phyloP scores from a whole-genome alignment of 1,140 invertebrate genomes.

The Drosophila parabipectinata region DNA sequence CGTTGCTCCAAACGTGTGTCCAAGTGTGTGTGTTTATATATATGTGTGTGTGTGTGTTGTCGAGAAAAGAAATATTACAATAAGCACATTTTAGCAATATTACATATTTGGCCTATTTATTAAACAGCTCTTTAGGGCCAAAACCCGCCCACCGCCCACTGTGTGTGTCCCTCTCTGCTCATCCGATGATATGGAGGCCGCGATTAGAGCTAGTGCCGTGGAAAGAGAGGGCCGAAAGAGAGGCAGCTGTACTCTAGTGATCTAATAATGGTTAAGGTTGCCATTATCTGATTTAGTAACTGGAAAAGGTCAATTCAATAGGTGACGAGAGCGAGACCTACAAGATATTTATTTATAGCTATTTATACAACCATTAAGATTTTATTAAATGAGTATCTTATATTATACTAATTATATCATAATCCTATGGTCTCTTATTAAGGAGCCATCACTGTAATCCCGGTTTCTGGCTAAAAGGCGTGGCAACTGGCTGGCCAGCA shows the following conservation, averaged over 20 bases:
- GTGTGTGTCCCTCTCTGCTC: too few species aligned
- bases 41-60: neutral
- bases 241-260: constrained; percentile 37
- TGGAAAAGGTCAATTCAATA: constrained; percentile 29
- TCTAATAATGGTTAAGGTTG: constrained; percentile 50
- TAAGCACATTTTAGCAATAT: constrained; percentile 82
- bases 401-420: neutral
- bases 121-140: constrained; percentile 46
- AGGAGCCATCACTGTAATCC: constrained; percentile 1
- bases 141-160: constrained; percentile 8
- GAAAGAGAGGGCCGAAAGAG: constrained; percentile 17
- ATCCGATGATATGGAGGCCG: neutral
- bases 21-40: neutral
- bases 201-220: constrained; percentile 42
- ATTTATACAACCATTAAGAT: too few species aligned
- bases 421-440: neutral
- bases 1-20: constrained; percentile 19
- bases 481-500: constrained; percentile 1
- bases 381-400: neutral
- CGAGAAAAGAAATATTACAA: constrained; percentile 70
- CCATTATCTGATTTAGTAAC: constrained; percentile 42
- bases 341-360: neutral
- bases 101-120: constrained; percentile 83
- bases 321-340: neutral
- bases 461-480: constrained; percentile 14